These are phyloP conservation scores for Lagopus muta DNA, from an alignment of 2,113 vertebrate genomes.

Conservation along the genomic window DNA sequence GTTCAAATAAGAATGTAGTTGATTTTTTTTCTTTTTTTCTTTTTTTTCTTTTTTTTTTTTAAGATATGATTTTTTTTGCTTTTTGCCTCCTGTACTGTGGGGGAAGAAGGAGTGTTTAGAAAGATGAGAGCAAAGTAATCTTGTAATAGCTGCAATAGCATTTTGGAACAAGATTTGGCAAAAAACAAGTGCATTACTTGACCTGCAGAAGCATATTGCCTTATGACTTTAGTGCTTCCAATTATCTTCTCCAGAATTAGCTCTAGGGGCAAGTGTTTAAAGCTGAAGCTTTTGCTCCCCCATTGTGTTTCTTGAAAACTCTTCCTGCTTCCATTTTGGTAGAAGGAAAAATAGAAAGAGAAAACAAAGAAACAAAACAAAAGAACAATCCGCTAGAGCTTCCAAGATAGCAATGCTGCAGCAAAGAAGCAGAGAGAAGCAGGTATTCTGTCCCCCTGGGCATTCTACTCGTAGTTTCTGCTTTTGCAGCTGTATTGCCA, in stretches of 20 bases:
- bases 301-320: not conserved
- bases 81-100: not conserved
- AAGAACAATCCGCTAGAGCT: not conserved
- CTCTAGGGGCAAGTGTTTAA: not conserved
- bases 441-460: not conserved
- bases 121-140: not conserved
- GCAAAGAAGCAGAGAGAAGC: not conserved
- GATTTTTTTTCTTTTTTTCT: not conserved
- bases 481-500: not conserved
- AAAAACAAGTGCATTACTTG: not conserved
- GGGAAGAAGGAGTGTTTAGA: not conserved
- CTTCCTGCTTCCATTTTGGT: not conserved
- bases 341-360: not conserved
- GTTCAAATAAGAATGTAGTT: not conserved
- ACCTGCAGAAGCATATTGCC: accelerated
- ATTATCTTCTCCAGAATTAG: not conserved
- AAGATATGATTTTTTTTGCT: not conserved
- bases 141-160: not conserved
- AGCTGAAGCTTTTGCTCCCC: not conserved
- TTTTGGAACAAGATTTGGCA: not conserved
- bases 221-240: not conserved
- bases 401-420: not conserved
- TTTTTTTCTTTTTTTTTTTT: not conserved
- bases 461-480: not conserved
- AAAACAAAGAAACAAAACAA: accelerated